Percentiles rank a stretch among this genome's conserved stretches.
Conservation (phyloP, 2,113 vertebrate species). For the Syngnathoides biaculeatus region DNA sequence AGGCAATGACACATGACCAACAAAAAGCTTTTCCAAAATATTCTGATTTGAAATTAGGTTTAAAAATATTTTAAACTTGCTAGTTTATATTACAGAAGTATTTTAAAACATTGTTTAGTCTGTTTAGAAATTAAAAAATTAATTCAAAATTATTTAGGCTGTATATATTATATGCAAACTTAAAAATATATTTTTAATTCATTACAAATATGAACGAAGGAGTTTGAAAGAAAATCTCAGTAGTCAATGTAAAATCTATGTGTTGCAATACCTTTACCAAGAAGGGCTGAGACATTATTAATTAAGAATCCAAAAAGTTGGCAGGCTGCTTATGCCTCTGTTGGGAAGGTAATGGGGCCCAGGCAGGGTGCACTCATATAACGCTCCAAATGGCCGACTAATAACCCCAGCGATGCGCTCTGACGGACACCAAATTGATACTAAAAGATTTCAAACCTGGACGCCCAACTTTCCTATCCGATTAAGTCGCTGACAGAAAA, state of each 20-base stretch:
- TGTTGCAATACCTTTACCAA: slow-evolving; percentile 7
- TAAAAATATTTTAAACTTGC: too few relatives aligned
- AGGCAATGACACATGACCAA: too few relatives aligned
- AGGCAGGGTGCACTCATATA: slow-evolving; percentile 28
- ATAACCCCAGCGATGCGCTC: slow-evolving; percentile 29
- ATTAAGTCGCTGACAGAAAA: slow-evolving; percentile 65
- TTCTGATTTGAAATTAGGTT: too few relatives aligned
- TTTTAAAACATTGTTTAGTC: too few relatives aligned
- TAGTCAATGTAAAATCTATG: neutral
- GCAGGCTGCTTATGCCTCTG: neutral
- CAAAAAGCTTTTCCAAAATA: too few relatives aligned
- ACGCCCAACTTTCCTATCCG: slow-evolving; percentile 56
- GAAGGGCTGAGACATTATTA: slow-evolving; percentile 28
- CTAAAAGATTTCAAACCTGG: slow-evolving; percentile 48
- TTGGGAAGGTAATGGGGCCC: slow-evolving; percentile 6
- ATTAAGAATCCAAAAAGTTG: neutral
- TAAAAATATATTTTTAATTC: too few relatives aligned
- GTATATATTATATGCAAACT: too few relatives aligned
- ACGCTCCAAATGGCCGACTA: slow-evolving; percentile 41
- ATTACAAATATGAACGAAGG: too few relatives aligned
- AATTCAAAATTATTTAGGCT: too few relatives aligned
- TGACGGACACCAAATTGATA: slow-evolving; percentile 43
- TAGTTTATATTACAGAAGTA: too few relatives aligned
- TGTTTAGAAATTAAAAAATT: too few relatives aligned
- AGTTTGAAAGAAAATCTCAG: neutral